These are phyloP conservation scores for Idris sp. DNA, from an alignment of 1,140 invertebrate species.

Conservation along the genomic window DNA sequence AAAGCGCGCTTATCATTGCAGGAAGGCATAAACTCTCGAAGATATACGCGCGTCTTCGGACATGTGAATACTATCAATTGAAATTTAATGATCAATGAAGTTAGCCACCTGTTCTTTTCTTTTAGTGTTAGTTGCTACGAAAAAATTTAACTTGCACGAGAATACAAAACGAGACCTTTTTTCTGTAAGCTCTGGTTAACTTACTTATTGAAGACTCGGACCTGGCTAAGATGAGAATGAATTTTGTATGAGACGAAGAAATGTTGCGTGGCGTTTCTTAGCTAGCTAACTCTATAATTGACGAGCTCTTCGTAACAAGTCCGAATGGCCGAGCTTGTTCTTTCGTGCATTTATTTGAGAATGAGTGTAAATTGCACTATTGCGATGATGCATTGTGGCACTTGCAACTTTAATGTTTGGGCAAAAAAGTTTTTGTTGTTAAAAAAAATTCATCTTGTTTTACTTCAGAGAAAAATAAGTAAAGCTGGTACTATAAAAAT, in stretches of 20 bases:
- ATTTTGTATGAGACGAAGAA: conserved; percentile 44
- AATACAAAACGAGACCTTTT: too few species aligned
- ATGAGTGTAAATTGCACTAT: conserved; percentile 25
- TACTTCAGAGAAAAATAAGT: too few species aligned
- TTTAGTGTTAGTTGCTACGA: too few species aligned
- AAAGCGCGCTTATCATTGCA: conserved; percentile 10
- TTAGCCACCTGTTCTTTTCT: too few species aligned
- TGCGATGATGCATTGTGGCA: conserved; percentile 17
- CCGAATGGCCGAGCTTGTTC: conserved; percentile 15
- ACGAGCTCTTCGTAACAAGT: conserved; percentile 20
- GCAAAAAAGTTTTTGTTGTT: too few species aligned
- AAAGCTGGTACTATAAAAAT: too few species aligned
- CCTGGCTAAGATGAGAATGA: conserved; percentile 26
- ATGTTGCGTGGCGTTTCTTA: conserved; percentile 27
- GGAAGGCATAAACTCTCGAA: conserved; percentile 5
- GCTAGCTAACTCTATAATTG: conserved; percentile 36
- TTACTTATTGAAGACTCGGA: conserved; percentile 35
- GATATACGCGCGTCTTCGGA: conserved; percentile 4
- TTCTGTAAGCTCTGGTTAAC: conserved; percentile 14
- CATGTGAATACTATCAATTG: conserved; percentile 32
- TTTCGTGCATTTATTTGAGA: conserved; percentile 22
- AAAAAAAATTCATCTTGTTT: too few species aligned
- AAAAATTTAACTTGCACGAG: too few species aligned
- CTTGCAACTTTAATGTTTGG: neutral
- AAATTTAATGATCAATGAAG: conserved; percentile 23